phyloP scores from a whole-genome alignment of 1,140 invertebrate genomes.

The Pinna nobilis region DNA sequence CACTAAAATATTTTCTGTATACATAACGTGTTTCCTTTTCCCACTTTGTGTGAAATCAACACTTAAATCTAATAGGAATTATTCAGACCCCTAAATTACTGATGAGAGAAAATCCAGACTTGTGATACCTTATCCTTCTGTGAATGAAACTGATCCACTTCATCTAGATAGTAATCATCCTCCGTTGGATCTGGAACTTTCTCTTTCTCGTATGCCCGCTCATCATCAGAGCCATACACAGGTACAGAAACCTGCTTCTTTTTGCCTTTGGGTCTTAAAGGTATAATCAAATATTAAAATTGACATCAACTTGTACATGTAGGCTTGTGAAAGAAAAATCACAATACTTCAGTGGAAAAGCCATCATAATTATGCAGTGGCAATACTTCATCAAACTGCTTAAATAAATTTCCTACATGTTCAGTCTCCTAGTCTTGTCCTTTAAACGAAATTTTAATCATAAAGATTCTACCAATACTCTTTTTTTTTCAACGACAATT shows the following conservation, averaged over 20 bases:
- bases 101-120: neutral
- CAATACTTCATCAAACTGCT: no score
- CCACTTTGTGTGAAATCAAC: neutral
- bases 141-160: constrained; percentile 30
- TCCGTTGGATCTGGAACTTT: constrained; percentile 15
- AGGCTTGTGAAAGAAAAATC: neutral
- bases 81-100: neutral
- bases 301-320: neutral
- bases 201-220: constrained; percentile 9
- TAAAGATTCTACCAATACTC: no score
- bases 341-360: no score
- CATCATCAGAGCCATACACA: constrained; percentile 36
- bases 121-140: constrained; percentile 30
- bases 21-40: no score
- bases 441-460: no score
- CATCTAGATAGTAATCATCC: constrained; percentile 28
- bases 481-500: no score
- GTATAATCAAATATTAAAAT: neutral
- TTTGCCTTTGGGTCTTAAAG: constrained; percentile 3
- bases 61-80: neutral
- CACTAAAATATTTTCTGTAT: no score
- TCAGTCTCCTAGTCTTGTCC: no score
- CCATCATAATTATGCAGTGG: no score
- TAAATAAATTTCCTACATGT: no score
- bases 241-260: constrained; percentile 4